phyloP scores from a whole-genome alignment of 2,888 invertebrate species.

The Euplexia lucipara region DNA sequence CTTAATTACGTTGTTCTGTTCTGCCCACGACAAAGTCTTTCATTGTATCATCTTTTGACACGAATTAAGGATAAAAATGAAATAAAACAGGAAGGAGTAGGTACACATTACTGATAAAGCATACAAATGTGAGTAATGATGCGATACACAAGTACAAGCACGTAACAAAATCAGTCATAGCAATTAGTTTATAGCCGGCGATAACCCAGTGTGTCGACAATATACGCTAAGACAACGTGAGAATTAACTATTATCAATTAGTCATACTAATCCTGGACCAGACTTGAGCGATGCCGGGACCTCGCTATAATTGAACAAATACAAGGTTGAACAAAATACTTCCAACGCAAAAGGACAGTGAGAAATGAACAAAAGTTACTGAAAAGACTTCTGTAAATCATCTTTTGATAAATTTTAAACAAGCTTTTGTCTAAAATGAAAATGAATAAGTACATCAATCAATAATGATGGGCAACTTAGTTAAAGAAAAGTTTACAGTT shows the following conservation, averaged over 20 bases:
- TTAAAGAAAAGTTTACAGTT: constrained; percentile 35
- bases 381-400: constrained; percentile 44
- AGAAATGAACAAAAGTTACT: constrained; percentile 47
- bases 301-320: constrained; percentile 27
- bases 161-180: constrained; percentile 43
- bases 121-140: constrained; percentile 10
- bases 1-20: neutral
- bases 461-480: constrained; percentile 33
- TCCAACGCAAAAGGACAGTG: constrained; percentile 41
- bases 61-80: neutral
- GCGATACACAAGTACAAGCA: neutral
- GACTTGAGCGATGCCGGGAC: constrained; percentile 20
- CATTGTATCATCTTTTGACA: neutral
- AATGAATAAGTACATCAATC: constrained; percentile 44
- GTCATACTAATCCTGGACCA: constrained; percentile 35
- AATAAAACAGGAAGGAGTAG: neutral
- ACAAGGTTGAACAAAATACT: constrained; percentile 40
- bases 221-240: constrained; percentile 19
- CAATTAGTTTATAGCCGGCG: constrained; percentile 15
- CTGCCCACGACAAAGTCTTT: neutral
- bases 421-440: constrained; percentile 28
- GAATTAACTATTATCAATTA: constrained; percentile 41
- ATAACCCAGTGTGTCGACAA: constrained; percentile 27
- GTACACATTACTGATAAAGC: neutral
- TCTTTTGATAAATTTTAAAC: constrained; percentile 46